Conservation (phyloP, 2,888 invertebrate species). For the Venusia cambrica region DNA sequence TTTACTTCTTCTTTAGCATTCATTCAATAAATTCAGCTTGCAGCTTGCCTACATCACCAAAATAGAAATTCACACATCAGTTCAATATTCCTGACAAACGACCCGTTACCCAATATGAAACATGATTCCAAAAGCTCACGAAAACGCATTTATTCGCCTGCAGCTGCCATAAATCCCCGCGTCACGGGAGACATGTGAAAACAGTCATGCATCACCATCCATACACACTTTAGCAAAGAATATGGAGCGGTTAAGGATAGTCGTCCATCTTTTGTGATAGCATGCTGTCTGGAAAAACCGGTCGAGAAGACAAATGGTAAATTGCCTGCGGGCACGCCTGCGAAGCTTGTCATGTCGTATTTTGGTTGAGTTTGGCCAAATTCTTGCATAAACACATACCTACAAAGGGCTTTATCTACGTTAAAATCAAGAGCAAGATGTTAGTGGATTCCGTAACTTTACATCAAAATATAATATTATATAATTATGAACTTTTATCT, state of each 20-base stretch:
- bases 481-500: no score
- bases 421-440: no score
- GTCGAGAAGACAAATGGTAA: neutral
- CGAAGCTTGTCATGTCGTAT: no score
- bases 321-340: no score
- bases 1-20: no score
- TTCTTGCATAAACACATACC: no score
- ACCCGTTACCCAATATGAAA: conserved; percentile 21
- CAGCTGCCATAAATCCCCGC: conserved; percentile 33
- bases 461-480: no score
- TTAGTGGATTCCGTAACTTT: no score
- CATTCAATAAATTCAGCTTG: no score
- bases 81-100: conserved; percentile 21
- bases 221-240: conserved; percentile 14
- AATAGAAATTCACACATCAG: conserved; percentile 7
- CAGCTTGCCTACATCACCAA: no score
- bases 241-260: conserved; percentile 10
- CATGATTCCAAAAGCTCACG: conserved; percentile 28
- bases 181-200: conserved; percentile 28
- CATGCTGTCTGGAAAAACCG: neutral
- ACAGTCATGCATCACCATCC: conserved; percentile 25
- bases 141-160: conserved; percentile 33
- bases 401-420: no score
- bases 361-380: no score
- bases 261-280: conserved; percentile 1